These are phyloP conservation scores for Corticium candelabrum DNA, from an alignment of 37 sponge, comb jelly and placozoan genomes.

Conservation along the genomic window DNA sequence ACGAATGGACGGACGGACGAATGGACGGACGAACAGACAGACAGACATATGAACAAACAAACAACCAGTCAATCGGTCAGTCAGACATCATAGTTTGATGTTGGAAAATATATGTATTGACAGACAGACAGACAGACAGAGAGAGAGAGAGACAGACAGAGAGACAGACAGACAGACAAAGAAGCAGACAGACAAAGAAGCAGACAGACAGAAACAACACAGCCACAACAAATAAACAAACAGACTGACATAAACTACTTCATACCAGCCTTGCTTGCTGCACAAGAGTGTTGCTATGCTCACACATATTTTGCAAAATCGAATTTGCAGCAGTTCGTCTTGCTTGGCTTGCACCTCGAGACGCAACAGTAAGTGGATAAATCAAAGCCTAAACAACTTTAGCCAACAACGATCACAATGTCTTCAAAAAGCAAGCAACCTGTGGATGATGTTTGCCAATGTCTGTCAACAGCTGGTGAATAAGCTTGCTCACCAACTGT, in stretches of 20 bases:
- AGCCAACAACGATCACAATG: too few relatives aligned
- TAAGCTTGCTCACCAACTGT: constrained; percentile 62
- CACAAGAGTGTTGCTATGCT: constrained; percentile 74
- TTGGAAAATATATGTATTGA: neutral
- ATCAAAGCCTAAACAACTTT: constrained; percentile 78
- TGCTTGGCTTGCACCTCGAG: constrained; percentile 46
- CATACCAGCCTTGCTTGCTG: constrained; percentile 86
- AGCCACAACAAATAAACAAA: too few relatives aligned
- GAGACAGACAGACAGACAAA: too few relatives aligned
- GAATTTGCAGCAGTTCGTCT: constrained; percentile 69
- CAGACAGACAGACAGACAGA: neutral
- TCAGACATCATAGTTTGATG: too few relatives aligned
- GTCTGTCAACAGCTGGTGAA: constrained; percentile 82
- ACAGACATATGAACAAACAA: too few relatives aligned
- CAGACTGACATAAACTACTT: too few relatives aligned
- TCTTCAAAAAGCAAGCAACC: too few relatives aligned
- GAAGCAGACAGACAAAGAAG: too few relatives aligned
- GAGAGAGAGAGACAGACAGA: neutral
- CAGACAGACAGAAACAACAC: too few relatives aligned
- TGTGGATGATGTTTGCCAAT: constrained; percentile 97
- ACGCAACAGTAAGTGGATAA: constrained; percentile 92
- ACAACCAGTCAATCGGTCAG: too few relatives aligned
- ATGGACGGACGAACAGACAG: too few relatives aligned
- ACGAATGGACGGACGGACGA: too few relatives aligned
- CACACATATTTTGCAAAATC: constrained; percentile 73